Conservation (phyloP, 1,140 invertebrate genomes). For the Calosoma granatense region DNA sequence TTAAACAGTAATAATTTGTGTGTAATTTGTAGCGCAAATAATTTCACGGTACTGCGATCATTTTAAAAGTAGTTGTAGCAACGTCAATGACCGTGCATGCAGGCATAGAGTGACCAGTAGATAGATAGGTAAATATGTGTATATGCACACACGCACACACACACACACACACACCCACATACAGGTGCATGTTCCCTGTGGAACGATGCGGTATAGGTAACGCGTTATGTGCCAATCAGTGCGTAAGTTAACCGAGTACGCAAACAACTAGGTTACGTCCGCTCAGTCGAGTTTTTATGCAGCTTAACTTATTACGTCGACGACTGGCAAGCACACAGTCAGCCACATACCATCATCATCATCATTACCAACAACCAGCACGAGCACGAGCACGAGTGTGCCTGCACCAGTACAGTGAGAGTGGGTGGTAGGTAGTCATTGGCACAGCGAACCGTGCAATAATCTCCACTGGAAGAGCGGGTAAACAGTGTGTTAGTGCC, state of each 20-base stretch:
- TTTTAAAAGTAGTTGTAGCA: too few species aligned
- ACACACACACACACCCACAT: too few species aligned
- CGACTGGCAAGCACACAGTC: background rate
- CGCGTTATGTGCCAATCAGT: background rate
- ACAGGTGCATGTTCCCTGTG: background rate
- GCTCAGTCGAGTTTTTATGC: background rate
- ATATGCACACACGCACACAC: too few species aligned
- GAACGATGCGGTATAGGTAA: background rate
- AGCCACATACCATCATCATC: background rate
- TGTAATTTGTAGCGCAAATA: too few species aligned
- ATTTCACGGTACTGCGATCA: too few species aligned
- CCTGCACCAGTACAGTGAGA: too few species aligned
- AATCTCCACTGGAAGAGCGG: background rate
- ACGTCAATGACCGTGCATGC: too few species aligned
- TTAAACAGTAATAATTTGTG: too few species aligned
- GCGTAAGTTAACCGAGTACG: background rate
- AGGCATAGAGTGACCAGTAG: too few species aligned
- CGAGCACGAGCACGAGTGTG: too few species aligned
- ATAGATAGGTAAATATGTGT: too few species aligned
- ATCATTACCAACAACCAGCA: background rate
- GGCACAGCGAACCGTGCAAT: background rate
- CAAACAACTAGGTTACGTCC: slow-evolving; percentile 5
- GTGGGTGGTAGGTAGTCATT: too few species aligned
- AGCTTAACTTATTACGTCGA: background rate
- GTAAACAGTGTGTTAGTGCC: background rate